Conservation (phyloP, 1,140 invertebrate species). For the Meloidogyne chitwoodi region DNA sequence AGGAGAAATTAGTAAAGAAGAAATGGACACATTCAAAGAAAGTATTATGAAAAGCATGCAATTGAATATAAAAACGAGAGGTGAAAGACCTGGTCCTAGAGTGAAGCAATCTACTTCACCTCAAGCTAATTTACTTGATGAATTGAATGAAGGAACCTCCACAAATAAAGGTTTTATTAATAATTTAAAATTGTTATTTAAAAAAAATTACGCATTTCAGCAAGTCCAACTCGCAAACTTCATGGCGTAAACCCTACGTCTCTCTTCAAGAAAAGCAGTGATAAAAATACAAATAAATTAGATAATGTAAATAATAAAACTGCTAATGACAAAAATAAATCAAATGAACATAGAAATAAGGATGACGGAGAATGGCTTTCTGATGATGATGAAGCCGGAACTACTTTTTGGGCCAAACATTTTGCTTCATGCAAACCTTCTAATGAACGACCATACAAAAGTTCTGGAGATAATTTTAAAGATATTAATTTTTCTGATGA, state of each 20-base stretch:
- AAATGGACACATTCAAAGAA: not conserved
- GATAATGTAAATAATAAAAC: not conserved
- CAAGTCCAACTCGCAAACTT: not conserved
- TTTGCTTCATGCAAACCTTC: not conserved
- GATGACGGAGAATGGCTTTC: not conserved
- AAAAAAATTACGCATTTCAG: not conserved
- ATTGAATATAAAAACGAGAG: not conserved
- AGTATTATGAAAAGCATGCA: not conserved
- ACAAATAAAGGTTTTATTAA: not conserved
- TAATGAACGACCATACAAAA: not conserved
- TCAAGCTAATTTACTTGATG: not conserved
- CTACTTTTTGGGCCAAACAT: slow-evolving; percentile 11
- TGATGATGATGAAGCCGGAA: slow-evolving; percentile 9
- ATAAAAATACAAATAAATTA: not conserved
- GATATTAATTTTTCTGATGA: not conserved
- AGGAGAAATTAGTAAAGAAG: not conserved
- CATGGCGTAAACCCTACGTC: not conserved
- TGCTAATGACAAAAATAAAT: not conserved
- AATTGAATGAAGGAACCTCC: not conserved
- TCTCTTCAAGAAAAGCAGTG: not conserved
- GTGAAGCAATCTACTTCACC: not conserved
- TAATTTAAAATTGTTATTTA: not conserved
- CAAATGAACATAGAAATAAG: not conserved
- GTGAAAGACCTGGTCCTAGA: slow-evolving; percentile 1
- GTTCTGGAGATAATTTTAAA: not conserved